Percentiles rank a stretch among this genome's conserved stretches.
phyloP scores from a whole-genome alignment of 1,140 invertebrate genomes.

The Bombus superbus region DNA sequence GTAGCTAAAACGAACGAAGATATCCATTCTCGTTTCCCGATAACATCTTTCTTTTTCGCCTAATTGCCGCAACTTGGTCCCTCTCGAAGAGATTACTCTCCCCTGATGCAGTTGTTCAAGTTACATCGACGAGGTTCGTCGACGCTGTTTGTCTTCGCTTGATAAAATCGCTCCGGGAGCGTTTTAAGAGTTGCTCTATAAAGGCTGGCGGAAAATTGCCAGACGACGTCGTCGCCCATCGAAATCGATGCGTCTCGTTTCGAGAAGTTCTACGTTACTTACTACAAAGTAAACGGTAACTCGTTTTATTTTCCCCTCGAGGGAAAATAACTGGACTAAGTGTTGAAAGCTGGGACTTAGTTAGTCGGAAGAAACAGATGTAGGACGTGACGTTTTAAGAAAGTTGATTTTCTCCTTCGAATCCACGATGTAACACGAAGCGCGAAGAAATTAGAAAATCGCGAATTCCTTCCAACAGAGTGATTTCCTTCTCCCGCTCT shows the following conservation, averaged over 20 bases:
- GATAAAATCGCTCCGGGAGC: conserved; percentile 18
- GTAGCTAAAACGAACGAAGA: not conserved
- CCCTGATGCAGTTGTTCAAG: not conserved
- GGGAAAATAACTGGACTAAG: not conserved
- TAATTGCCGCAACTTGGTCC: conserved; percentile 18
- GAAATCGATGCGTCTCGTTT: conserved; percentile 1
- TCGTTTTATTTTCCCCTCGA: conserved; percentile 8
- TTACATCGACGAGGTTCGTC: not conserved
- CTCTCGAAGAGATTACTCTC: not conserved
- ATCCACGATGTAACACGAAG: not conserved
- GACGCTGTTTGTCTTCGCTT: conserved; percentile 3
- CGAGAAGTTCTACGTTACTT: not conserved
- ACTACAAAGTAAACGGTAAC: conserved; percentile 4
- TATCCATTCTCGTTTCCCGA: not conserved
- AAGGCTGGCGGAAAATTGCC: not conserved
- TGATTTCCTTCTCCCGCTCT: not conserved
- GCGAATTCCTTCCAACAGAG: conserved; percentile 61
- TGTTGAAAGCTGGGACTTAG: no score
- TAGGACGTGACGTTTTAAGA: not conserved
- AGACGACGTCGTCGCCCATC: not conserved
- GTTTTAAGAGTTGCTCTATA: not conserved
- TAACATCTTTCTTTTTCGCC: not conserved
- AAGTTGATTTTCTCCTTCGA: not conserved
- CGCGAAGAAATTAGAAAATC: not conserved
- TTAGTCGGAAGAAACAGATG: not conserved